phyloP scores from a whole-genome alignment of 2,113 vertebrate genomes.

The Chunga burmeisteri region DNA sequence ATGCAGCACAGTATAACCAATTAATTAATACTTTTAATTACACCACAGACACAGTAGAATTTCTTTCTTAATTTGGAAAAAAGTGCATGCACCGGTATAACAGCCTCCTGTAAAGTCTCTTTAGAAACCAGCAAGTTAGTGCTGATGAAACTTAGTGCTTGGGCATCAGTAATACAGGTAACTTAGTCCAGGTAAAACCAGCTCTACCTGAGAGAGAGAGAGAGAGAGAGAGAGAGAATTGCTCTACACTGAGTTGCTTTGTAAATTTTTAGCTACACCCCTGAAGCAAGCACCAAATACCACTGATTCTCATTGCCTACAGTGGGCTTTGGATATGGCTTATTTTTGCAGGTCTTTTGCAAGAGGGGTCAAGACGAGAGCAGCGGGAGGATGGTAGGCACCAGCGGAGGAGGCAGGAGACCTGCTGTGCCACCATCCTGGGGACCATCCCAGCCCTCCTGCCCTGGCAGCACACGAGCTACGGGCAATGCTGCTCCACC shows the following conservation, averaged over 20 bases:
- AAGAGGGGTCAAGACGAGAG: fast-evolving
- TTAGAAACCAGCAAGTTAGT: background rate
- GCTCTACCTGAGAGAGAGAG: too few relatives aligned
- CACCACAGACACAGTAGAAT: background rate
- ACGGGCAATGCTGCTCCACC: background rate
- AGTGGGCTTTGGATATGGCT: background rate
- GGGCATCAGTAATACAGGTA: background rate
- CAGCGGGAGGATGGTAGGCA: background rate
- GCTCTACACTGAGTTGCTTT: background rate
- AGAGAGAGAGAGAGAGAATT: too few relatives aligned
- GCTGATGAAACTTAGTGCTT: background rate
- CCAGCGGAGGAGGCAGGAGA: background rate
- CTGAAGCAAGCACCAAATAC: background rate
- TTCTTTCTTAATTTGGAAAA: background rate
- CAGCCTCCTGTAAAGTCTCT: background rate
- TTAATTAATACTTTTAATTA: background rate
- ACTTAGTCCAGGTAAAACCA: background rate
- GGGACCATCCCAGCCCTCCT: background rate
- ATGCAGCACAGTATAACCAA: background rate
- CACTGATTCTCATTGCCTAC: background rate
- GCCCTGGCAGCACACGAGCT: background rate
- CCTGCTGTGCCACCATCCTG: background rate
- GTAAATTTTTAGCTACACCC: background rate
- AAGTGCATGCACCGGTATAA: background rate
- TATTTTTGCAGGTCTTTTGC: background rate